Evolutionary conservation across 2,888 invertebrate genomes (phyloP).

Genomic region (Zaprionus obscuricornis): DNA sequence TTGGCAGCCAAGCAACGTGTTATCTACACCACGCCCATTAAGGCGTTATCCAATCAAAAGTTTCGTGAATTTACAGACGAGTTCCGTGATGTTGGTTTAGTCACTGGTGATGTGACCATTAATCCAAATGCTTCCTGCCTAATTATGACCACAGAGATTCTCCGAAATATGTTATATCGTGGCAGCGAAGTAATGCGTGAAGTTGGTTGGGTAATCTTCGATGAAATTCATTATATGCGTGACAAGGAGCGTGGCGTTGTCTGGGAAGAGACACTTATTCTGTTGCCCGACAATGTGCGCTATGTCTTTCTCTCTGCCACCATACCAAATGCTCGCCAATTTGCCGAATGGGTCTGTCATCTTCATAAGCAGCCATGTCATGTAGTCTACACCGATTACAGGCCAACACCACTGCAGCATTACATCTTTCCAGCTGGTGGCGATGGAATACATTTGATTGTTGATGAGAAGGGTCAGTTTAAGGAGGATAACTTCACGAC

Average conservation of each 20-base stretch:
- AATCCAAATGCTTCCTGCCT: slow-evolving; percentile 99
- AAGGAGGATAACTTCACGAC: slow-evolving; percentile 98
- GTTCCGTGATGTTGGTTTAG: slow-evolving; percentile 98
- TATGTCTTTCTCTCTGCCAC: slow-evolving; percentile 99
- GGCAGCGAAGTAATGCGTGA: slow-evolving; percentile 99
- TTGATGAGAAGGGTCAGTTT: slow-evolving; percentile 97
- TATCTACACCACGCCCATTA: slow-evolving; percentile 99
- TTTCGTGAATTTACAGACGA: slow-evolving; percentile 98
- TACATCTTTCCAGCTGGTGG: slow-evolving; percentile 99
- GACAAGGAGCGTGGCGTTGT: slow-evolving; percentile 99
- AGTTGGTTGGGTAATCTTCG: slow-evolving; percentile 99
- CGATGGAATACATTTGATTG: slow-evolving; percentile 97
- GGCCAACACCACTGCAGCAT: slow-evolving; percentile 99
- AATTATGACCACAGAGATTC: slow-evolving; percentile 99
- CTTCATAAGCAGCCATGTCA: slow-evolving; percentile 98
- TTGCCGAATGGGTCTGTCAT: slow-evolving; percentile 96
- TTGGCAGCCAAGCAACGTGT: slow-evolving; percentile 97
- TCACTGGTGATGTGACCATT: slow-evolving; percentile 99
- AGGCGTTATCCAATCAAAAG: slow-evolving; percentile 99
- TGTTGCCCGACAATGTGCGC: slow-evolving; percentile 98
- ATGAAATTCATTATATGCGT: slow-evolving; percentile 99
- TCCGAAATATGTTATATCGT: slow-evolving; percentile 98
- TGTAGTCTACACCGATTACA: slow-evolving; percentile 98
- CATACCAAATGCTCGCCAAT: slow-evolving; percentile 99
- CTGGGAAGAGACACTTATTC: slow-evolving; percentile 98